Conservation (phyloP, 2,888 invertebrate genomes). For the Acronicta leporina region DNA sequence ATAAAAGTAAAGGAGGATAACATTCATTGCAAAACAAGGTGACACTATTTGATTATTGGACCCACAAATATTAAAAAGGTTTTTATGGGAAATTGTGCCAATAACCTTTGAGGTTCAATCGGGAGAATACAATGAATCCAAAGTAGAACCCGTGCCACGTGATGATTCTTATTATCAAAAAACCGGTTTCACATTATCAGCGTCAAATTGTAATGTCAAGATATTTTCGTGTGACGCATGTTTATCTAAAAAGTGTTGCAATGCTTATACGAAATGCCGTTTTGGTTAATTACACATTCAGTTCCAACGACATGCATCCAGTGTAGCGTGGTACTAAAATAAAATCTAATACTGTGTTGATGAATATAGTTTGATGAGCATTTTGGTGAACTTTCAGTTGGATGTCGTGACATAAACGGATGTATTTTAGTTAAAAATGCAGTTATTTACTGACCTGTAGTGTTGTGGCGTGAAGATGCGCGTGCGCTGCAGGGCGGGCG, state of each 20-base stretch:
- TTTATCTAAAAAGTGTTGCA: constrained; percentile 66
- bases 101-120: background rate
- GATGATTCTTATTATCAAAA: constrained; percentile 26
- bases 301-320: constrained; percentile 62
- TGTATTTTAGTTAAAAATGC: constrained; percentile 56
- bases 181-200: constrained; percentile 21
- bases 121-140: background rate
- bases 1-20: background rate
- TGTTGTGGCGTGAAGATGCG: constrained; percentile 66
- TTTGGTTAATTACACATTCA: constrained; percentile 75
- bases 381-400: constrained; percentile 1
- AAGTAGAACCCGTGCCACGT: constrained; percentile 24
- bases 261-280: constrained; percentile 72
- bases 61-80: background rate
- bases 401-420: constrained; percentile 23
- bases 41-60: background rate
- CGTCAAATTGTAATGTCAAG: constrained; percentile 46
- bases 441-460: constrained; percentile 70
- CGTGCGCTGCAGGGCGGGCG: constrained; percentile 80
- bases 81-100: background rate
- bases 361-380: constrained; percentile 6
- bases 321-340: constrained; percentile 64
- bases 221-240: constrained; percentile 63
- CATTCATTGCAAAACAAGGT: background rate
- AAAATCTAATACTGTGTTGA: constrained; percentile 45